Evolutionary conservation across 1,140 invertebrate genomes (phyloP).

Genomic region (Caenorhabditis latens): DNA sequence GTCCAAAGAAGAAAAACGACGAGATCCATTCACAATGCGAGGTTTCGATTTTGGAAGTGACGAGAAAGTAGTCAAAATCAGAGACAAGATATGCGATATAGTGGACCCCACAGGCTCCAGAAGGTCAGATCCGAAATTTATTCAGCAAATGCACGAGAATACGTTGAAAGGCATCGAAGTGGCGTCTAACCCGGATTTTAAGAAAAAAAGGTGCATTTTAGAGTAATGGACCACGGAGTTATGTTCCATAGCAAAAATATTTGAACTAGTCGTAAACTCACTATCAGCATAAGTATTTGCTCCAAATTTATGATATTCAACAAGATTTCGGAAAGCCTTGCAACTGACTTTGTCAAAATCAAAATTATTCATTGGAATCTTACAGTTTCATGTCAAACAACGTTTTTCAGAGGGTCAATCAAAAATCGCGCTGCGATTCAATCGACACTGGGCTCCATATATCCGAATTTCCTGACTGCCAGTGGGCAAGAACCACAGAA

Average conservation of each 20-base stretch:
- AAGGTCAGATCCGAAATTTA: conserved; percentile 29
- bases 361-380: too few species aligned
- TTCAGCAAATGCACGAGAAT: conserved; percentile 38
- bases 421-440: conserved; percentile 9
- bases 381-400: too few species aligned
- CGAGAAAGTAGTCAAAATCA: conserved; percentile 27
- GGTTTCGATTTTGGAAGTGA: conserved; percentile 40
- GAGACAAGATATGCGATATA: conserved; percentile 40
- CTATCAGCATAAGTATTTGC: too few species aligned
- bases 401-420: not conserved
- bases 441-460: not conserved
- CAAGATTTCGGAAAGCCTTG: too few species aligned
- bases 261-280: too few species aligned
- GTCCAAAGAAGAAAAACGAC: not conserved
- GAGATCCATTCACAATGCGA: conserved; percentile 33
- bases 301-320: too few species aligned
- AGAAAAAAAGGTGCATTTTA: conserved; percentile 25
- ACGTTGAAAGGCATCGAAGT: conserved; percentile 48
- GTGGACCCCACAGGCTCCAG: conserved; percentile 12
- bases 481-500: conserved; percentile 19
- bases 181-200: conserved; percentile 18
- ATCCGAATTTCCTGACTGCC: conserved; percentile 19
- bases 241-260: too few species aligned
- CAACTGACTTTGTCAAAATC: too few species aligned
- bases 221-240: not conserved